These are phyloP conservation scores for Colostygia pectinataria DNA, from an alignment of 2,888 invertebrate species.

Conservation along the genomic window DNA sequence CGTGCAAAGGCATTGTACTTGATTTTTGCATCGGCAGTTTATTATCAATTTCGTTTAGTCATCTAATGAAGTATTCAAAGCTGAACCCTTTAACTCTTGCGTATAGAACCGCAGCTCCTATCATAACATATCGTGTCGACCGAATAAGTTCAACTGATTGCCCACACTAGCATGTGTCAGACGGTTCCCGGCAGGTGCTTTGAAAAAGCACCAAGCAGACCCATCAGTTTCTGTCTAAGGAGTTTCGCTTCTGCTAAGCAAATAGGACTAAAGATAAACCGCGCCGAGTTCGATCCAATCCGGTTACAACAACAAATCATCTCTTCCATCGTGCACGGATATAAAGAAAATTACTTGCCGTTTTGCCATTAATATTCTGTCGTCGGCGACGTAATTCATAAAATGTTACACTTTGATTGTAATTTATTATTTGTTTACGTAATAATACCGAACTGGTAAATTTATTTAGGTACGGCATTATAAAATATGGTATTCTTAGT, in stretches of 20 bases:
- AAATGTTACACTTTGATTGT: constrained; percentile 45
- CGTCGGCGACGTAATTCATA: constrained; percentile 44
- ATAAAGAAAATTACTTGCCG: constrained; percentile 45
- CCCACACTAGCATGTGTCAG: neutral
- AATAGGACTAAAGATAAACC: constrained; percentile 12
- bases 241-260: neutral
- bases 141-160: neutral
- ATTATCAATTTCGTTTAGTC: constrained; percentile 67
- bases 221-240: neutral
- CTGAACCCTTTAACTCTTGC: constrained; percentile 32
- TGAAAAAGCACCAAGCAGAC: neutral
- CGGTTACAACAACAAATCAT: constrained; percentile 64
- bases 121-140: neutral
- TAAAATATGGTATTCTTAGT: too few relatives aligned
- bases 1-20: constrained; percentile 56
- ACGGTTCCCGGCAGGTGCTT: neutral
- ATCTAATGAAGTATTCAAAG: constrained; percentile 78
- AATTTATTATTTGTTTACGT: constrained; percentile 46
- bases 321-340: constrained; percentile 54
- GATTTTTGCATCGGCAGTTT: constrained; percentile 56
- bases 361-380: constrained; percentile 49
- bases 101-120: constrained; percentile 6
- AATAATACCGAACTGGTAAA: neutral
- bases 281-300: constrained; percentile 44
- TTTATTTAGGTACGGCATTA: too few relatives aligned